Percentiles rank a stretch among this genome's conserved stretches.
phyloP scores from a whole-genome alignment of 2,888 invertebrate genomes.

The Gibbula magus region DNA sequence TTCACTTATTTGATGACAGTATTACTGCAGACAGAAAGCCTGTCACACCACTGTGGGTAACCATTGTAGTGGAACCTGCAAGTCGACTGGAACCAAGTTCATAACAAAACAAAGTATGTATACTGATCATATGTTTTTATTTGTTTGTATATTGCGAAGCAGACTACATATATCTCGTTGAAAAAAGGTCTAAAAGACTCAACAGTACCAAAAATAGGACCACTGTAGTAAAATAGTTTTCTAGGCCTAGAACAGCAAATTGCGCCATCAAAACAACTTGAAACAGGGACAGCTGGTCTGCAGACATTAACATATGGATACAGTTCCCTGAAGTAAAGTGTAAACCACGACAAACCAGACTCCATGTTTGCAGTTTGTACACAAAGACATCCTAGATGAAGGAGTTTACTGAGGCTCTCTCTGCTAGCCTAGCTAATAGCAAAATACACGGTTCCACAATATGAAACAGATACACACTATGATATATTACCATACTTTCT shows the following conservation, averaged over 20 bases:
- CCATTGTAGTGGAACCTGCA: neutral
- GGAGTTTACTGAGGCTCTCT: neutral
- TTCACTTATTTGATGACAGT: no score
- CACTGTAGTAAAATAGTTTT: conserved; percentile 34
- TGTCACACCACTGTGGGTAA: no score
- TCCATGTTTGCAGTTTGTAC: neutral
- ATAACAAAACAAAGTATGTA: neutral
- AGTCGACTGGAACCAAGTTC: neutral
- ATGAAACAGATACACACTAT: no score
- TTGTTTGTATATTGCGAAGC: conserved; percentile 51
- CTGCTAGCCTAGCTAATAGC: neutral
- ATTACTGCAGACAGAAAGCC: no score
- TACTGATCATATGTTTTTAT: conserved; percentile 43
- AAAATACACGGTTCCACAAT: no score
- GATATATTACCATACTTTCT: no score
- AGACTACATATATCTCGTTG: conserved; percentile 49
- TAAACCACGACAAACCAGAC: conserved; percentile 9
- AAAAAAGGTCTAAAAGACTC: conserved; percentile 46
- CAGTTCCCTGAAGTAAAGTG: conserved; percentile 24
- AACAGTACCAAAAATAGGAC: conserved; percentile 45
- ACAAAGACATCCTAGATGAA: neutral
- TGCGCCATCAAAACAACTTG: conserved; percentile 18
- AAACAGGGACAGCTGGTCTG: conserved; percentile 9
- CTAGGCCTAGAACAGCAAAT: conserved; percentile 34
- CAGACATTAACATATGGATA: conserved; percentile 16